Conservation (phyloP, 2,113 vertebrate species). For the Boleophthalmus pectinirostris region DNA sequence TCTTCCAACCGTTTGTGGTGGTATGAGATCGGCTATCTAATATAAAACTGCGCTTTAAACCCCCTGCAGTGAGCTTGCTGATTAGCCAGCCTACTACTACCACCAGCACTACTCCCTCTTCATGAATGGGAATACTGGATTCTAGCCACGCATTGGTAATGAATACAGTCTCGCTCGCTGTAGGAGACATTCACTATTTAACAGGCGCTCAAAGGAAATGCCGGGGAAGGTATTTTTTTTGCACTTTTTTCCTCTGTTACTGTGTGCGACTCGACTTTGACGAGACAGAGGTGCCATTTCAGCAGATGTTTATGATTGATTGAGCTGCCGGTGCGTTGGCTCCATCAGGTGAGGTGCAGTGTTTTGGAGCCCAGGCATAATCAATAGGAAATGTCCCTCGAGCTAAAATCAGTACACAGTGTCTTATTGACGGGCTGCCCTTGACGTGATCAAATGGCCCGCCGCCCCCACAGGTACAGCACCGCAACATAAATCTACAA, state of each 20-base stretch:
- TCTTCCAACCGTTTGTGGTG: conserved; percentile 54
- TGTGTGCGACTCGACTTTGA: neutral
- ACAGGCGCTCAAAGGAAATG: conserved; percentile 17
- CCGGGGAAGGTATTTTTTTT: conserved; percentile 18
- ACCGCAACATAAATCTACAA: conserved; percentile 43
- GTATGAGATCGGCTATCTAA: conserved; percentile 68
- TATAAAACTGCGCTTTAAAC: conserved; percentile 52
- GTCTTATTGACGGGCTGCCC: conserved; percentile 71
- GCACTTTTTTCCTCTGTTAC: conserved; percentile 10
- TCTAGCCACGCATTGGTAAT: conserved; percentile 55
- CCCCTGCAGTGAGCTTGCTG: conserved; percentile 48
- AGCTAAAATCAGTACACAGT: conserved; percentile 68
- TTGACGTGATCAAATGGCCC: conserved; percentile 65
- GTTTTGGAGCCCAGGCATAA: conserved; percentile 62
- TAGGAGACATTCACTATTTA: conserved; percentile 34
- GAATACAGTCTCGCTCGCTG: conserved; percentile 35
- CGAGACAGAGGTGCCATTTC: conserved; percentile 28
- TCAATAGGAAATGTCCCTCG: conserved; percentile 63
- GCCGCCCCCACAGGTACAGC: conserved; percentile 51
- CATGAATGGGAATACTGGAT: conserved; percentile 61
- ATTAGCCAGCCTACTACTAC: conserved; percentile 53
- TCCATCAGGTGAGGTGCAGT: conserved; percentile 52
- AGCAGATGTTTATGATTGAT: conserved; percentile 58
- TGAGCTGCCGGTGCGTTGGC: conserved; percentile 31
- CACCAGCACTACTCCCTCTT: conserved; percentile 17